These are phyloP conservation scores for Cyprinodon tularosa DNA, from an alignment of 2,113 vertebrate species.

Conservation along the genomic window DNA sequence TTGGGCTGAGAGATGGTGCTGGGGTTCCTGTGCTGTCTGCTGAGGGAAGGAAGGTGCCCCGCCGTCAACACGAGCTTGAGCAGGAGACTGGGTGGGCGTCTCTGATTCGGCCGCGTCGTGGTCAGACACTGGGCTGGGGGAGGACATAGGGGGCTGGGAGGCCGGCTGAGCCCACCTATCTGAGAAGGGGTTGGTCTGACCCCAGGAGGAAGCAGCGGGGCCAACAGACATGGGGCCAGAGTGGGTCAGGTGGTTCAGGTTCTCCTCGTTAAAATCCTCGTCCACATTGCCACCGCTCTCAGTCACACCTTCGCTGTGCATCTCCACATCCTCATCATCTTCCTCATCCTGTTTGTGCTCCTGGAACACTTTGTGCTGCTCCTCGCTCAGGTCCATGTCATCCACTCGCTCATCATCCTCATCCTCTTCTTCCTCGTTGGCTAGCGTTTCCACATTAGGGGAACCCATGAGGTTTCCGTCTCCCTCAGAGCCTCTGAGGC, in stretches of 20 bases:
- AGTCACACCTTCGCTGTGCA: slow-evolving; percentile 76
- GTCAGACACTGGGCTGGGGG: slow-evolving; percentile 68
- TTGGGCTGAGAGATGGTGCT: slow-evolving; percentile 18
- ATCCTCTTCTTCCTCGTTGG: slow-evolving; percentile 77
- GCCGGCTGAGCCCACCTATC: slow-evolving; percentile 76
- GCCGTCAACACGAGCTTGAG: slow-evolving; percentile 62
- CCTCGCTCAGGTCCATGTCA: slow-evolving; percentile 75
- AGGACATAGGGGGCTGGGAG: slow-evolving; percentile 61
- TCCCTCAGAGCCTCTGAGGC: slow-evolving; percentile 71
- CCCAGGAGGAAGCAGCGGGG: slow-evolving; percentile 65
- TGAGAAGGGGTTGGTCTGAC: slow-evolving; percentile 71
- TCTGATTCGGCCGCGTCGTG: slow-evolving; percentile 64
- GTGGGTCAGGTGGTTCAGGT: slow-evolving; percentile 72
- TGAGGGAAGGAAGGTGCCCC: slow-evolving; percentile 45
- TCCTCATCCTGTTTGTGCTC: slow-evolving; percentile 67
- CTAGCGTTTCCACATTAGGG: slow-evolving; percentile 78
- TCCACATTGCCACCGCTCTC: slow-evolving; percentile 74
- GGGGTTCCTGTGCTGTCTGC: slow-evolving; percentile 32
- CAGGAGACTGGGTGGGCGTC: slow-evolving; percentile 70
- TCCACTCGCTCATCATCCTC: slow-evolving; percentile 75
- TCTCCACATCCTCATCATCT: slow-evolving; percentile 81
- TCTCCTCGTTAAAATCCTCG: slow-evolving; percentile 74
- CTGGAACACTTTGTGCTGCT: slow-evolving; percentile 62
- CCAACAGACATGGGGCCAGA: slow-evolving; percentile 20
- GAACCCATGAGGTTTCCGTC: slow-evolving; percentile 75